Conservation (phyloP, 2,888 invertebrate genomes). For the Papilio gigon region DNA sequence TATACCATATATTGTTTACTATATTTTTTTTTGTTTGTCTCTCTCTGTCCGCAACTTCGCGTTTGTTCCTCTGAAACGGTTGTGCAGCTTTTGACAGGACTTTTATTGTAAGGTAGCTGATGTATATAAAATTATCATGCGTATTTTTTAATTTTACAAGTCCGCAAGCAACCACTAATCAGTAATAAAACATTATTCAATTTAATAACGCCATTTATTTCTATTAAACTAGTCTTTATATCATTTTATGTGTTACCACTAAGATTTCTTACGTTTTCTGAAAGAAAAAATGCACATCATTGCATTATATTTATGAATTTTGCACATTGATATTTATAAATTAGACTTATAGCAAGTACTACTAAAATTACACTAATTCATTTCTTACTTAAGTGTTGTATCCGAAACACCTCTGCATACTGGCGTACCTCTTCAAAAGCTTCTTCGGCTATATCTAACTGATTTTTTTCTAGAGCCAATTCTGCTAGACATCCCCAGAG, state of each 20-base stretch:
- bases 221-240: background rate
- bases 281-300: background rate
- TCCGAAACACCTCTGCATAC: slow-evolving; percentile 90
- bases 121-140: no score
- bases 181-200: background rate
- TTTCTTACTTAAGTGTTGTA: slow-evolving; percentile 85
- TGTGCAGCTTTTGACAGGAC: no score
- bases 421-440: slow-evolving; percentile 88
- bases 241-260: slow-evolving; percentile 13
- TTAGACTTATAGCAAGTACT: slow-evolving; percentile 21
- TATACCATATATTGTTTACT: no score
- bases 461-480: slow-evolving; percentile 92
- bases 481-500: slow-evolving; percentile 98
- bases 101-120: no score
- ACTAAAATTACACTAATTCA: background rate
- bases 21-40: no score
- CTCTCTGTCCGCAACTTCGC: no score
- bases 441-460: slow-evolving; percentile 95
- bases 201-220: background rate
- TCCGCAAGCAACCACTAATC: background rate
- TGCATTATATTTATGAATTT: no score
- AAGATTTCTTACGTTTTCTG: slow-evolving; percentile 41
- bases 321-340: no score
- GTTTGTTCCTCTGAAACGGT: no score
- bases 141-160: no score